Evolutionary conservation across 2,113 vertebrate species (phyloP).

Genomic region (Vulpes lagopus): DNA sequence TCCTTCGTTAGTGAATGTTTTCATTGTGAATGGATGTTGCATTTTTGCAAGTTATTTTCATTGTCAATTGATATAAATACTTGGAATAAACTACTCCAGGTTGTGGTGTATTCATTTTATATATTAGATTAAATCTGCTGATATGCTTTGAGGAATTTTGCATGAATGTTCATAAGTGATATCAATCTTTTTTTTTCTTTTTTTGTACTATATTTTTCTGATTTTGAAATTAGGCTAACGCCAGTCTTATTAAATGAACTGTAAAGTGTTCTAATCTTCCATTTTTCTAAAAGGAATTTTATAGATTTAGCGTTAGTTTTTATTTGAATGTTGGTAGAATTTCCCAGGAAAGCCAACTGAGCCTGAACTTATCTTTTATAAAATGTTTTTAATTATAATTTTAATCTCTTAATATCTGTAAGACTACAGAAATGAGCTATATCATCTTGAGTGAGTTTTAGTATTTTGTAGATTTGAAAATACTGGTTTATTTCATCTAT

Average conservation of each 20-base stretch:
- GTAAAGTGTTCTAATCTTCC: neutral
- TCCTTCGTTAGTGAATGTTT: neutral
- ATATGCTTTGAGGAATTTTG: neutral
- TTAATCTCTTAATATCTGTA: neutral
- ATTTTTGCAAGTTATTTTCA: neutral
- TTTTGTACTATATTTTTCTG: neutral
- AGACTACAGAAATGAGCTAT: neutral
- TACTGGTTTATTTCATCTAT: neutral
- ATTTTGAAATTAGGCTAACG: neutral
- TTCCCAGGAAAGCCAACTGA: neutral
- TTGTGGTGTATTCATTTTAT: neutral
- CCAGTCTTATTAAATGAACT: neutral
- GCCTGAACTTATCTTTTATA: neutral
- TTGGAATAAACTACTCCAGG: neutral
- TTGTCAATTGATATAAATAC: neutral
- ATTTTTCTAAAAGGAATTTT: neutral
- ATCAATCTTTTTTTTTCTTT: neutral
- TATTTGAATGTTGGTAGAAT: neutral
- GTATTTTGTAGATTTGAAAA: neutral
- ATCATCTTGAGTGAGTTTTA: neutral
- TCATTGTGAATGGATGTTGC: neutral
- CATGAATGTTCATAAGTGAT: neutral
- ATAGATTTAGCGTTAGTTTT: neutral
- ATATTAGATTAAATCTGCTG: neutral
- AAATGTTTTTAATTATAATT: neutral